These are phyloP conservation scores for Conchocele bisecta DNA, from an alignment of 2,888 invertebrate species.

Conservation along the genomic window DNA sequence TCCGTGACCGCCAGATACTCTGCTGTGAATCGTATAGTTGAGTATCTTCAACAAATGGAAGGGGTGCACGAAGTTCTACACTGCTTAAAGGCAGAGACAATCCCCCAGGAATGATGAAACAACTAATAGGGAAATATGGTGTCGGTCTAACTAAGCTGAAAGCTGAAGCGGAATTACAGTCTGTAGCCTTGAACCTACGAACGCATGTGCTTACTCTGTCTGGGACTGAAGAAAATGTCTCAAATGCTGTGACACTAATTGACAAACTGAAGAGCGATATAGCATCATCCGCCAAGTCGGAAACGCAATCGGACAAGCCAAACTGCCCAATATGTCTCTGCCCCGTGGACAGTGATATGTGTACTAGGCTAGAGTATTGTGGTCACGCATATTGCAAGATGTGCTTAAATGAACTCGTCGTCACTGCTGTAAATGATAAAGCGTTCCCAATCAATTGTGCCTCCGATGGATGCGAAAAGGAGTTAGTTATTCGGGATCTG, in stretches of 20 bases:
- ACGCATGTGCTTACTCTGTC: conserved; percentile 54
- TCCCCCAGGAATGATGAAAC: conserved; percentile 70
- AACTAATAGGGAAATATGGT: conserved; percentile 60
- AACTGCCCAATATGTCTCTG: conserved; percentile 76
- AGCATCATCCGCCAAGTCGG: not conserved
- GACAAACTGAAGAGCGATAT: conserved; percentile 20
- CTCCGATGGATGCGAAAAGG: conserved; percentile 63
- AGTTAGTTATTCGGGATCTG: conserved; percentile 65
- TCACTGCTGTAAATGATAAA: conserved; percentile 56
- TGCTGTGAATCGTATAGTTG: conserved; percentile 14
- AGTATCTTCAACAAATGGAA: not conserved
- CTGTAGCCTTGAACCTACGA: conserved; percentile 56
- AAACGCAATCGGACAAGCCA: conserved; percentile 21
- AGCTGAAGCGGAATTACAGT: conserved; percentile 32
- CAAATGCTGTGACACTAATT: conserved; percentile 45
- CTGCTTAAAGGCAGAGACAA: conserved; percentile 55
- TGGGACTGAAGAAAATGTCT: conserved; percentile 53
- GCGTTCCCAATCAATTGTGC: conserved; percentile 72
- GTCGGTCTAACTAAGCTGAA: conserved; percentile 54
- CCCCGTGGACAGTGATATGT: conserved; percentile 61
- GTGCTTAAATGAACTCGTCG: conserved; percentile 65
- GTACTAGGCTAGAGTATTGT: conserved; percentile 73
- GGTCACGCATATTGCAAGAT: conserved; percentile 76
- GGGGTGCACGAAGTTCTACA: conserved; percentile 19
- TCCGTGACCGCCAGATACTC: conserved; percentile 4